Percentiles rank a stretch among this genome's conserved stretches.
Conservation (phyloP, 2,113 vertebrate genomes). For the Psammodynastes pulverulentus region DNA sequence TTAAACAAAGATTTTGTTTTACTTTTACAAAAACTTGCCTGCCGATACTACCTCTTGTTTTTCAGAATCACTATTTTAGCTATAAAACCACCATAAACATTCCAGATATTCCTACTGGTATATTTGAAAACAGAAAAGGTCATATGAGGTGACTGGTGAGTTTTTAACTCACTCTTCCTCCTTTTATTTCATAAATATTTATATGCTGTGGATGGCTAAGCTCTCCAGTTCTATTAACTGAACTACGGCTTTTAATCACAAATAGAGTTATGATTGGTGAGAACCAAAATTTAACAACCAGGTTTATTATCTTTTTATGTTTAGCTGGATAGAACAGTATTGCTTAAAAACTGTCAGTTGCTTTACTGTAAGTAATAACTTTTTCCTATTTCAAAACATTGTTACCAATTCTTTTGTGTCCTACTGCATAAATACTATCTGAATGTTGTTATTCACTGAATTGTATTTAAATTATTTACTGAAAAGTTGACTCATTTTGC, state of each 20-base stretch:
- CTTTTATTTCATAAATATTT: background rate
- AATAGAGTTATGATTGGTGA: background rate
- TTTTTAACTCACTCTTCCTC: background rate
- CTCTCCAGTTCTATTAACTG: background rate
- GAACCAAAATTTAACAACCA: background rate
- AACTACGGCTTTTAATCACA: slow-evolving; percentile 20
- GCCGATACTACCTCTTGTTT: background rate
- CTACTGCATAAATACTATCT: slow-evolving; percentile 4
- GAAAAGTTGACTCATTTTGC: background rate
- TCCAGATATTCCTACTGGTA: background rate
- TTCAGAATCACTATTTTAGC: background rate
- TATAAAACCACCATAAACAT: background rate
- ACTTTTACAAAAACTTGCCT: background rate
- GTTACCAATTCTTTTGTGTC: background rate
- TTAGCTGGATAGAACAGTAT: background rate
- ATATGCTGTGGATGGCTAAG: background rate
- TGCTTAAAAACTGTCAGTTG: background rate
- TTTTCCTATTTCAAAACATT: slow-evolving; percentile 11
- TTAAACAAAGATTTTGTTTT: background rate
- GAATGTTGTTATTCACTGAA: slow-evolving; percentile 9
- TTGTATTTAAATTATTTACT: background rate
- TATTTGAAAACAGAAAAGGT: background rate
- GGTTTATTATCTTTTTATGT: background rate
- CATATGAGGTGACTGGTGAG: background rate
- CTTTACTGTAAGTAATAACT: background rate